Percentiles rank a stretch among this genome's conserved stretches.
These are phyloP conservation scores for Nomada goodeniana DNA, from an alignment of 2,888 invertebrate species.

Conservation along the genomic window DNA sequence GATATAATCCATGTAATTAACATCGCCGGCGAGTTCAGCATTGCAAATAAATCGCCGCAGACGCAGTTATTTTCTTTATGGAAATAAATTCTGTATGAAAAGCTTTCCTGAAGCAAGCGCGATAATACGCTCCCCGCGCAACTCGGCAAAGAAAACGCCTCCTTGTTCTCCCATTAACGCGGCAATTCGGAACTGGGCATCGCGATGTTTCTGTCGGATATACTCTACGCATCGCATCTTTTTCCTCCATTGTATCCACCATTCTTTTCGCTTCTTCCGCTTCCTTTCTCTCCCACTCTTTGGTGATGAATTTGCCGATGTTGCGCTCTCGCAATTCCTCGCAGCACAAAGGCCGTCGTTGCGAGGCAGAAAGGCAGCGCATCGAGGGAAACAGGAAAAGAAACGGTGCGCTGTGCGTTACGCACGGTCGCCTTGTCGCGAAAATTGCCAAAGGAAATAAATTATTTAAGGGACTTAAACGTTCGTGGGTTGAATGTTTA, in stretches of 20 bases:
- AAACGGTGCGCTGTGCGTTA: background rate
- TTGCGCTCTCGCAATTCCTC: conserved; percentile 23
- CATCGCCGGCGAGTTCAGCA: background rate
- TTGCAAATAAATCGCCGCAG: background rate
- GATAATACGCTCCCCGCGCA: background rate
- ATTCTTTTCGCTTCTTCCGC: background rate
- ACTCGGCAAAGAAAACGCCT: background rate
- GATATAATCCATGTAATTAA: background rate
- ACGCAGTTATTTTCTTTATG: background rate
- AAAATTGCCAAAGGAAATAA: conserved; percentile 56
- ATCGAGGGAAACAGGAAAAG: conserved; percentile 3
- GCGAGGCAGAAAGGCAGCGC: background rate
- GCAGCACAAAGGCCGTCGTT: conserved; percentile 20
- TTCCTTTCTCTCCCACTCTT: background rate
- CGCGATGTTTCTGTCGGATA: background rate
- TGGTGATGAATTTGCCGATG: conserved; percentile 25
- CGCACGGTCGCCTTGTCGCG: conserved; percentile 35
- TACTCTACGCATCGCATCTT: background rate
- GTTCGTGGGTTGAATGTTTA: conserved; percentile 53
- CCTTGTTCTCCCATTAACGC: background rate
- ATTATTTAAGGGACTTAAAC: conserved; percentile 61
- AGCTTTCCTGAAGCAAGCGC: background rate
- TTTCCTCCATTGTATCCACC: background rate
- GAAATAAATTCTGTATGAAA: background rate
- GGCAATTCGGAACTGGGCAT: conserved; percentile 14